phyloP scores from a whole-genome alignment of 2,113 vertebrate species.

The Otocyon megalotis region DNA sequence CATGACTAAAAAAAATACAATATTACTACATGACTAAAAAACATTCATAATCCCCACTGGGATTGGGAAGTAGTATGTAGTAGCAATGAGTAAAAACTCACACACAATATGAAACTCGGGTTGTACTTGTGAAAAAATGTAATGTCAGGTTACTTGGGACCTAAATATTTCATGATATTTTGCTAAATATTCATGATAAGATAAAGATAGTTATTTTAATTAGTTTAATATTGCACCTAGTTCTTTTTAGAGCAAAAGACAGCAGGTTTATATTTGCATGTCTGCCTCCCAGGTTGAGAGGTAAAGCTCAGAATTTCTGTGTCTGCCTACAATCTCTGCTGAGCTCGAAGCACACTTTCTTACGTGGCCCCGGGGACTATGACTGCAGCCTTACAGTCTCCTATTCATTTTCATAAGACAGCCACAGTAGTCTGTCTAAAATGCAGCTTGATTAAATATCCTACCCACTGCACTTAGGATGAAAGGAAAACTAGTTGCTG shows the following conservation, averaged over 20 bases:
- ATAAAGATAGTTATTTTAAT: background rate
- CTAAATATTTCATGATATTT: background rate
- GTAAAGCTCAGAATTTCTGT: background rate
- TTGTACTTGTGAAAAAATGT: conserved; percentile 38
- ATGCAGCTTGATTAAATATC: background rate
- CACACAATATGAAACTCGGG: background rate
- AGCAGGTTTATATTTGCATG: background rate
- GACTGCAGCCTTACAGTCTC: background rate
- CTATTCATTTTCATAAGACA: background rate
- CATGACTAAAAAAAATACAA: background rate
- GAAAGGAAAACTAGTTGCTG: background rate
- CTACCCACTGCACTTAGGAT: background rate
- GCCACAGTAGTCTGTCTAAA: background rate
- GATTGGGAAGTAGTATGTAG: background rate
- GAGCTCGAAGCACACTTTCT: background rate
- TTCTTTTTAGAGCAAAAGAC: background rate
- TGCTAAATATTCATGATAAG: background rate
- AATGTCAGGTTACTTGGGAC: background rate
- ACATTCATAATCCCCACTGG: background rate
- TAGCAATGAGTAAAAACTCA: background rate
- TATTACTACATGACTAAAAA: background rate
- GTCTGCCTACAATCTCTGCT: background rate
- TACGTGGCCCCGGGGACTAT: background rate
- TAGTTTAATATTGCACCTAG: background rate
- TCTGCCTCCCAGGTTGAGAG: background rate